Percentiles rank a stretch among this genome's conserved stretches.
phyloP scores from a whole-genome alignment of 1,140 invertebrate species.

The Diabrotica undecimpunctata region DNA sequence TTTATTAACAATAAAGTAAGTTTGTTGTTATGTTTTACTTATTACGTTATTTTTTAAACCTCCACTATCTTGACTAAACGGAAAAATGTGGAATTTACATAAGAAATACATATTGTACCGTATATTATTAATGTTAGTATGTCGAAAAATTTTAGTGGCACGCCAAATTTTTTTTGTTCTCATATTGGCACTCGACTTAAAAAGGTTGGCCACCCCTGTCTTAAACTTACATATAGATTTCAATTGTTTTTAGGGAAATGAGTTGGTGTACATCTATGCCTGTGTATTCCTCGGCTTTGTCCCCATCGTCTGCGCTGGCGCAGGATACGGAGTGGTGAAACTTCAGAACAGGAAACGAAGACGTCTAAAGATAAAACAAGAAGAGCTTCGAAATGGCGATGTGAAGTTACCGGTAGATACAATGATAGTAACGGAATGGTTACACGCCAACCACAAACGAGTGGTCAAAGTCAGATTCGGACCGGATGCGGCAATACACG shows the following conservation, averaged over 20 bases:
- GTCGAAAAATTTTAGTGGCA: no score
- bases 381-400: slow-evolving; percentile 62
- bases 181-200: no score
- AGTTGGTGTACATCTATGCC: slow-evolving; percentile 93
- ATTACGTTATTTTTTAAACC: no score
- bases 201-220: slow-evolving; percentile 8
- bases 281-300: slow-evolving; percentile 87
- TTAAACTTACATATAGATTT: slow-evolving; percentile 1
- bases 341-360: slow-evolving; percentile 81
- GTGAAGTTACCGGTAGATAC: slow-evolving; percentile 78
- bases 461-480: slow-evolving; percentile 87
- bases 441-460: slow-evolving; percentile 89
- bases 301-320: slow-evolving; percentile 86
- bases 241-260: slow-evolving; percentile 74
- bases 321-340: slow-evolving; percentile 89
- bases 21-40: no score
- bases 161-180: no score
- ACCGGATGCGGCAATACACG: slow-evolving; percentile 76
- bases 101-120: no score
- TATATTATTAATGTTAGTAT: no score
- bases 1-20: no score
- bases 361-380: slow-evolving; percentile 76
- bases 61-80: no score
- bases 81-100: no score
- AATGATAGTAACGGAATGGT: slow-evolving; percentile 92